Evolutionary conservation across 2,113 vertebrate genomes (phyloP).

Genomic region (Campylomormyrus numenius): DNA sequence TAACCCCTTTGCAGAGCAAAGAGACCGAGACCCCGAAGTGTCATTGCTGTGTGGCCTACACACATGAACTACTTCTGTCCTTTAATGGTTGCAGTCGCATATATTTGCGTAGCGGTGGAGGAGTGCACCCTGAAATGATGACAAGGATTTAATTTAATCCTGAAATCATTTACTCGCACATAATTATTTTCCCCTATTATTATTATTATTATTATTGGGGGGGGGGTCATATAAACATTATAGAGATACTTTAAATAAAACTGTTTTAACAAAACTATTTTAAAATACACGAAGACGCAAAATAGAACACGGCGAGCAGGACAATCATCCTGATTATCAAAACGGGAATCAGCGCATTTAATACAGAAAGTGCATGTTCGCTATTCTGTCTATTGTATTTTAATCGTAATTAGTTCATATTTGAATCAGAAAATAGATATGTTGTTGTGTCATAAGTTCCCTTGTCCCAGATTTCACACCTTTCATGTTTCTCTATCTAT

Average conservation of each 20-base stretch:
- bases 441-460: background rate
- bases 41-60: constrained; percentile 4
- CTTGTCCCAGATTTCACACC: background rate
- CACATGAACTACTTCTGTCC: background rate
- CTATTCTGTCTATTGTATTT: background rate
- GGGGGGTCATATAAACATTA: background rate
- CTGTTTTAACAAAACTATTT: background rate
- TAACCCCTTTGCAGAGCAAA: background rate
- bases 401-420: background rate
- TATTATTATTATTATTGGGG: background rate
- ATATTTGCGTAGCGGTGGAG: background rate
- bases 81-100: background rate
- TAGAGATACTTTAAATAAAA: background rate
- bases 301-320: background rate
- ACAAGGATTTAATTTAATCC: background rate
- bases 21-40: background rate
- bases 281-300: background rate
- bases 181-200: background rate
- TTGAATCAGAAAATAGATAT: background rate
- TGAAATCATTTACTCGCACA: background rate
- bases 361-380: background rate
- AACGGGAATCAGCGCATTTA: background rate
- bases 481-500: background rate
- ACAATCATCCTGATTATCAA: background rate
- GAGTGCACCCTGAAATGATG: background rate